phyloP scores from a whole-genome alignment of 1,140 invertebrate species.

The Stratiolaelaps scimitus region DNA sequence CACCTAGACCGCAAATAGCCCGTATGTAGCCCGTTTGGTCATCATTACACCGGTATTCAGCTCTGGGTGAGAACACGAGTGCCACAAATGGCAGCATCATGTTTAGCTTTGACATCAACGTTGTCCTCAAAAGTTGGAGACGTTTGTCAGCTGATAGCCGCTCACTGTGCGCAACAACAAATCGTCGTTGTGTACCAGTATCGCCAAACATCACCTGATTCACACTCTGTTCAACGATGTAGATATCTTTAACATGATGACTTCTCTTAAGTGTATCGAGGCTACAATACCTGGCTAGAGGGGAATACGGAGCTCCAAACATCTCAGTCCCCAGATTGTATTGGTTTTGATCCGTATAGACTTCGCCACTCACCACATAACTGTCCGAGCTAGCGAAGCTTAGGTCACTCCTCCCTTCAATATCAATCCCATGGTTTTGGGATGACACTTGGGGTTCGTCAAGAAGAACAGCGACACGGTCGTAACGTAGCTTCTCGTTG shows the following conservation, averaged over 20 bases:
- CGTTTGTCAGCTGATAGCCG: background rate
- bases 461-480: background rate
- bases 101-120: conserved; percentile 8
- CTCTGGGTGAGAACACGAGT: conserved; percentile 20
- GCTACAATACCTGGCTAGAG: background rate
- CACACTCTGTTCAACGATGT: background rate
- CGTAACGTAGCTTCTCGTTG: conserved; percentile 4
- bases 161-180: background rate
- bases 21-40: background rate
- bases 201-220: conserved; percentile 15
- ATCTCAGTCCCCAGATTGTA: background rate
- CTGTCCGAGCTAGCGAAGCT: too few species aligned
- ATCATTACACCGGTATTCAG: conserved; percentile 22
- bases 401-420: background rate
- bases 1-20: conserved; percentile 10
- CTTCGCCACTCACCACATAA: background rate
- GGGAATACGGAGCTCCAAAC: background rate
- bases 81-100: conserved; percentile 25
- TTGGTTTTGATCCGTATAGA: background rate
- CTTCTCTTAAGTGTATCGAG: background rate
- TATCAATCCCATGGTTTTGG: background rate
- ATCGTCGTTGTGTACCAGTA: background rate
- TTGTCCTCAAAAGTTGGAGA: background rate
- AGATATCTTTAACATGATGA: background rate
- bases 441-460: background rate